A percentile compares a stretch with the other conserved stretches of the same genome.
These are phyloP conservation scores for Kradibia gibbosae DNA, from an alignment of 1,140 invertebrate genomes.

Conservation along the genomic window DNA sequence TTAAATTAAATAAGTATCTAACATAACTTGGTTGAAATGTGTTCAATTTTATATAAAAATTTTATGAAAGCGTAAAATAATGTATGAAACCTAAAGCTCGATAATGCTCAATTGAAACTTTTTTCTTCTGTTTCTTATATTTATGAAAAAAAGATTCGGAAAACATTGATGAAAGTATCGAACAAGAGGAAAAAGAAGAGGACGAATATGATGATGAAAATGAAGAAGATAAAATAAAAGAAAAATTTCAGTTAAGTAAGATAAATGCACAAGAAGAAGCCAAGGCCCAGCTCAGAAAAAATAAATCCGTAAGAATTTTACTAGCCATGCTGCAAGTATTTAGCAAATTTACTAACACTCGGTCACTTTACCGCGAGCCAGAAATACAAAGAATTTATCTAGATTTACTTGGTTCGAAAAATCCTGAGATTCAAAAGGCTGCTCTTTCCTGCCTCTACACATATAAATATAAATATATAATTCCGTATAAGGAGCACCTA, in stretches of 20 bases:
- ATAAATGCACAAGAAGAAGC: constrained; percentile 9
- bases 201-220: constrained; percentile 21
- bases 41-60: too few species aligned
- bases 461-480: constrained; percentile 85
- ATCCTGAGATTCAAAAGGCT: constrained; percentile 85
- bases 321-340: constrained; percentile 84
- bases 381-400: constrained; percentile 83
- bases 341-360: constrained; percentile 85
- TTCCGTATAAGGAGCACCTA: constrained; percentile 85
- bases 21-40: too few species aligned
- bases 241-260: neutral
- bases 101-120: too few species aligned
- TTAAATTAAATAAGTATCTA: too few species aligned
- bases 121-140: neutral
- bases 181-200: constrained; percentile 3
- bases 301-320: constrained; percentile 77
- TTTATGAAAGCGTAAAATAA: too few species aligned
- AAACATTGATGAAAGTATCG: neutral
- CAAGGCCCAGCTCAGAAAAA: constrained; percentile 62
- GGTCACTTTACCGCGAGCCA: constrained; percentile 82
- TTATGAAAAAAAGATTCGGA: neutral
- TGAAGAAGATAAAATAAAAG: neutral
- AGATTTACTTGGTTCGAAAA: constrained; percentile 85
- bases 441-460: constrained; percentile 88
- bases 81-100: too few species aligned